Base-by-base conservation (phyloP, 1,140 invertebrate genomes). In the Paraescarpia echinospica region DNA sequence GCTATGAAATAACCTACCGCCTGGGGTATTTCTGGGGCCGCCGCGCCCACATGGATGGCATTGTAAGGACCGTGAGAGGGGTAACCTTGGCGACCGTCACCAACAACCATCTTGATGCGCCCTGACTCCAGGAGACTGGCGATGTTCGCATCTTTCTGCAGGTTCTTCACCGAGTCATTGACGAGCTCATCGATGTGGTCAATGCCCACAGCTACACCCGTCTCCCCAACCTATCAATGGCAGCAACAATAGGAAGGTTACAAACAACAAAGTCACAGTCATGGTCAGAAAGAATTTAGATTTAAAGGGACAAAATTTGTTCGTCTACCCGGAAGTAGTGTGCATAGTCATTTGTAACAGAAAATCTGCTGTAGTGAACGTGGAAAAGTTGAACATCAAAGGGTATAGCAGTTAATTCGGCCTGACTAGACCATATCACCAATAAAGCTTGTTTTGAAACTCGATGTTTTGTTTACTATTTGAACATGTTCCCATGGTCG, bases 31-130 rank as follows among this genome's bases (percentile, higher is more conserved):
- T 96, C 96, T 14, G 98, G 97, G 41, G 98, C 98, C 91, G 98
- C 98, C 91, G 98, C 98, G 93, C 98, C 98, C 91, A 99, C 98
- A 97, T 99, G 98, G 94, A 99, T 99, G 31, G 98, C 98, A 97
- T 98, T 98, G 95, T 98, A 99, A 1, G 98, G 98, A 14, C 97
- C 98, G 93, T 97, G 97, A 59, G 96, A 95, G 14, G 96, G 94
- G 95, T 97, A 98, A 0, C 98, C 98, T 94, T 97, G 94, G 93
- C 98, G 96, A 1, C 98, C 98, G 97, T 99, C 98, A 35, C 98
- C 98, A 95, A 97, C 97, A 33, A 96, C 94, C 91, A 96, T 89
- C 89, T 94, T 94, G 34, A 96, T 92, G 35, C 94, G 94, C 27
- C 95, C 96, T 33, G 92, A 93, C 31, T 96, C 94, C 48, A 96